These are phyloP conservation scores for Heliconius hortense DNA, from an alignment of 2,888 invertebrate genomes.

Conservation along the genomic window DNA sequence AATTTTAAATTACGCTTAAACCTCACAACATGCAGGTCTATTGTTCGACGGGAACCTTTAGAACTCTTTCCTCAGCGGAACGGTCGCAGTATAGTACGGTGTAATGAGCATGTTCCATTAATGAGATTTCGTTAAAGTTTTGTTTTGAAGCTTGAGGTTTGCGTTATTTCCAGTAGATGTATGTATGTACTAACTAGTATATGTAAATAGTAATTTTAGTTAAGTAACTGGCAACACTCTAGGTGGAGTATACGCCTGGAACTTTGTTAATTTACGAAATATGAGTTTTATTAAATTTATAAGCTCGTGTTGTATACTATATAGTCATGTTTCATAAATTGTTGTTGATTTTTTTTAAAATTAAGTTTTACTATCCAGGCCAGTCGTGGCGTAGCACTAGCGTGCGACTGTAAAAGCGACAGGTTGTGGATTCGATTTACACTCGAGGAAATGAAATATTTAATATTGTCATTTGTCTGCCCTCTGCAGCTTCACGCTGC, in stretches of 20 bases:
- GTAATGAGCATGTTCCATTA: slow-evolving; percentile 24
- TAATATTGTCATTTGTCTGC: not conserved
- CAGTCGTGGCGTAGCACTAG: not conserved
- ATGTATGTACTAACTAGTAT: not conserved
- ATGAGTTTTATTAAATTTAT: not conserved
- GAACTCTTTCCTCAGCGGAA: slow-evolving; percentile 6
- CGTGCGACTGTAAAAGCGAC: not conserved
- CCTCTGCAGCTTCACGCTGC: too few relatives aligned
- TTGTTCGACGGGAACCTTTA: slow-evolving; percentile 16
- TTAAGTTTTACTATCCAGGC: not conserved
- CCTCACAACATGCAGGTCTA: not conserved
- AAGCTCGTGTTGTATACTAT: not conserved
- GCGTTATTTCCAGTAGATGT: slow-evolving; percentile 25
- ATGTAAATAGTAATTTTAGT: slow-evolving; percentile 34
- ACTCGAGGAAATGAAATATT: not conserved
- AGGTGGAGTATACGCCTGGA: not conserved
- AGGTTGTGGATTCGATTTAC: not conserved
- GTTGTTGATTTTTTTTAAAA: not conserved
- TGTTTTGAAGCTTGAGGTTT: slow-evolving; percentile 25
- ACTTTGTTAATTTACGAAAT: slow-evolving; percentile 20
- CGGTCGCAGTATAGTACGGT: slow-evolving; percentile 15
- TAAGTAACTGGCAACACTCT: slow-evolving; percentile 16
- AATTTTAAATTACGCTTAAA: slow-evolving; percentile 12
- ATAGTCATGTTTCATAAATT: not conserved
- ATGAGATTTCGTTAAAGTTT: slow-evolving; percentile 35